These are phyloP conservation scores for Meganola albula DNA, from an alignment of 2,888 invertebrate genomes.

Conservation along the genomic window DNA sequence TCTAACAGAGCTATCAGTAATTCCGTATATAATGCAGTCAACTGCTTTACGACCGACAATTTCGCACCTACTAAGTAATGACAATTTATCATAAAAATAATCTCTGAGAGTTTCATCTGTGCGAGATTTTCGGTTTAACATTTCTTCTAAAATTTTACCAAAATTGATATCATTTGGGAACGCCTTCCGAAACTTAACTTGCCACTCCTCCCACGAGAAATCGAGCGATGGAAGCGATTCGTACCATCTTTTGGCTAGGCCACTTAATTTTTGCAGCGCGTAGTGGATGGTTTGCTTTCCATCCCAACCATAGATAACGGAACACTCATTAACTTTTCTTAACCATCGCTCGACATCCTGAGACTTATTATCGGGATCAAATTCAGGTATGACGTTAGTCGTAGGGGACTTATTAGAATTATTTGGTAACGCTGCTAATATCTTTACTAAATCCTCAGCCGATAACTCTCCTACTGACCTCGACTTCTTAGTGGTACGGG, in stretches of 20 bases:
- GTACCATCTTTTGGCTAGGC: slow-evolving; percentile 28
- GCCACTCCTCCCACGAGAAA: slow-evolving; percentile 23
- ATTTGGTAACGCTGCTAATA: too few relatives aligned
- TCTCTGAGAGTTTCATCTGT: slow-evolving; percentile 31
- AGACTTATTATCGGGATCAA: too few relatives aligned
- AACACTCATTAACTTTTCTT: too few relatives aligned
- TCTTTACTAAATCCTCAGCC: too few relatives aligned
- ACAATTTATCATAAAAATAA: slow-evolving; percentile 30
- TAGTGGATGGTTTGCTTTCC: slow-evolving; percentile 10
- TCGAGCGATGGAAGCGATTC: slow-evolving; percentile 23
- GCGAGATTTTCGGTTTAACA: slow-evolving; percentile 19
- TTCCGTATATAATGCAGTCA: slow-evolving; percentile 15
- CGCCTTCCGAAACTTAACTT: slow-evolving; percentile 22
- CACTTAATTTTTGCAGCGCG: slow-evolving; percentile 23
- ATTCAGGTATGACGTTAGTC: too few relatives aligned
- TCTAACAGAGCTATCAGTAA: slow-evolving; percentile 13
- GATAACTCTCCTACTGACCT: too few relatives aligned
- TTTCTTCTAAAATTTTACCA: not conserved
- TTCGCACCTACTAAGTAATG: slow-evolving; percentile 21
- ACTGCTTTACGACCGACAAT: slow-evolving; percentile 10
- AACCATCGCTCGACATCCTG: too few relatives aligned
- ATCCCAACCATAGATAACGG: slow-evolving; percentile 20
- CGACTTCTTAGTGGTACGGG: too few relatives aligned
- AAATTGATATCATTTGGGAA: not conserved
- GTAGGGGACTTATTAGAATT: too few relatives aligned